Base-by-base conservation (phyloP, 2,888 invertebrate species). In the Yponomeuta malinellus region DNA sequence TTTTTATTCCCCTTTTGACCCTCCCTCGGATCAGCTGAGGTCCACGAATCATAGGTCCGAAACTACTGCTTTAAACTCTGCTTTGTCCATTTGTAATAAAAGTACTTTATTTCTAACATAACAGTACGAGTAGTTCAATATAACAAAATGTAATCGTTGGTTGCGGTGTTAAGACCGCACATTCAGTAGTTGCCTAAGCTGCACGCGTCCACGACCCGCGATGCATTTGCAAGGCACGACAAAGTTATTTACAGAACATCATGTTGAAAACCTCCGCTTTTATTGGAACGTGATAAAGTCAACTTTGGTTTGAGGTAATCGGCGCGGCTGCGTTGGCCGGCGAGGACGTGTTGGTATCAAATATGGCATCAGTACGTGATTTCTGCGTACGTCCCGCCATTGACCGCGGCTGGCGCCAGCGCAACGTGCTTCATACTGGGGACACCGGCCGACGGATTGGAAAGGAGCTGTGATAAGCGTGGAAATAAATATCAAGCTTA, bases 321-420 rank as follows among this genome's bases (percentile, higher is more conserved):
- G 9, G 43, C 33, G 3, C 31, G 6, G 31, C 33, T 15, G 4
- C 23, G 23, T 48, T 48, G 48, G 31, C 23, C 3, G 59, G 23
- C 15, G 8, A 15, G 48, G 23, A 69, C 68, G 68, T 69, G 68
- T 23, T 31, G 9, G 68, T 69, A 52, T 69, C 68, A 48, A 69
- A 69, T 69, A 69, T 52, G 68, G 68, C 29, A 48, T 69, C 48
- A 52, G 67, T 9, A 69, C 68, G 68, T 69, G 68, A 12, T 31
- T 8, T 23, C 48, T 23, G 52, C 48, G 12, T 9, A 5, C 48
- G 48, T 8, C 48, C 43, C 43, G 43, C 3, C 43, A 43, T 43
- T 43, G 43, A 43, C 29, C 48, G 23, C 48, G 29, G 29, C 23
- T 48, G 68, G 68, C 68, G 68, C 68, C 68, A 48, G 12, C 12